A percentile compares a stretch with the other conserved stretches of the same genome.
Conservation (phyloP, 2,888 invertebrate species). For the Diogma glabrata region DNA sequence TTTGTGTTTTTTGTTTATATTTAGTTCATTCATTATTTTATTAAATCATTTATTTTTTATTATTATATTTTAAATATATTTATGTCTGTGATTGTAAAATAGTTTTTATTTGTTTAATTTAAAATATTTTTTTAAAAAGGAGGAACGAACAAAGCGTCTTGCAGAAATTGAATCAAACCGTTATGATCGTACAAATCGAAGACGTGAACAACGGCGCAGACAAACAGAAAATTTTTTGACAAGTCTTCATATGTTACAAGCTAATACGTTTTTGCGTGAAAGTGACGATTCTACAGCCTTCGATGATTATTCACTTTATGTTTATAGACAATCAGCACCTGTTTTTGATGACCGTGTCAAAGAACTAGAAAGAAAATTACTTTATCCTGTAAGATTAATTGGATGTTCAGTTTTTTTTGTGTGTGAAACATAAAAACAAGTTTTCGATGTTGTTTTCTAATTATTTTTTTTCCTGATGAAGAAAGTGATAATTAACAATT, state of each 20-base stretch:
- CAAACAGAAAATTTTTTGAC: conserved; percentile 73
- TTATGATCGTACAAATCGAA: conserved; percentile 49
- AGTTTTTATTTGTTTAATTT: background rate
- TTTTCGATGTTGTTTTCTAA: too few relatives aligned
- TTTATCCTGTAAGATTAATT: conserved; percentile 60
- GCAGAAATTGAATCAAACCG: conserved; percentile 62
- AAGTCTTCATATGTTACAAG: conserved; percentile 74
- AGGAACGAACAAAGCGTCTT: conserved; percentile 61
- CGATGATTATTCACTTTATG: conserved; percentile 73
- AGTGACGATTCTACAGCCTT: conserved; percentile 48
- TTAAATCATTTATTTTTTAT: background rate
- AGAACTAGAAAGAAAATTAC: conserved; percentile 63
- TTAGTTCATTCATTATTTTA: background rate
- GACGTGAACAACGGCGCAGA: conserved; percentile 57
- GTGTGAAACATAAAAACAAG: too few relatives aligned
- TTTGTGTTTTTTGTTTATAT: background rate
- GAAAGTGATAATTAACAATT: too few relatives aligned
- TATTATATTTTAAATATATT: background rate
- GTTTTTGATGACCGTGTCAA: conserved; percentile 75
- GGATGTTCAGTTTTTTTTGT: too few relatives aligned
- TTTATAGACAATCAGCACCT: conserved; percentile 75
- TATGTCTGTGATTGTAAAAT: background rate
- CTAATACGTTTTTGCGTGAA: conserved; percentile 50
- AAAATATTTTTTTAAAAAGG: conserved; percentile 34
- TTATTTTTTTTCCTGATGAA: too few relatives aligned